Conservation (phyloP, 2,797 vertebrate species). For the Schizopygopsis malacanthus region DNA sequence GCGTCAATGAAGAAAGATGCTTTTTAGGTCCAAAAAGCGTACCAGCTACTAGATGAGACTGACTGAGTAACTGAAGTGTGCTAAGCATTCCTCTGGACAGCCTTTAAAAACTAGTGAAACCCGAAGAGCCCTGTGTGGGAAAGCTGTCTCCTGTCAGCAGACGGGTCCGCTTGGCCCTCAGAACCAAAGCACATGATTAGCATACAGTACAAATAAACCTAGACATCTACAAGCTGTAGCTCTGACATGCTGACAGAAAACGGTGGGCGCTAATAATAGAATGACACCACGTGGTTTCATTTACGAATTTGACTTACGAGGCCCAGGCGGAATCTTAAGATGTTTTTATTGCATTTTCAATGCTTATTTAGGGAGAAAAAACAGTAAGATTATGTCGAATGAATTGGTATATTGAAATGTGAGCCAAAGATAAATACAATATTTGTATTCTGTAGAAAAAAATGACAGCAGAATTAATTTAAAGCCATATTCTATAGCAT, state of each 20-base stretch:
- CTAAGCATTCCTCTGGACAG: conserved; percentile 49
- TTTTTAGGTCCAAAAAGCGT: neutral
- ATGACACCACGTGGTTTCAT: conserved; percentile 16
- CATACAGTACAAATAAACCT: conserved; percentile 18
- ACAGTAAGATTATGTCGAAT: neutral
- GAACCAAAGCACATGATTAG: conserved; percentile 27
- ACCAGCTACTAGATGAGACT: neutral
- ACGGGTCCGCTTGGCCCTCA: conserved; percentile 42
- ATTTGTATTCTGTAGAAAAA: neutral
- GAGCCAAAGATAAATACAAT: neutral
- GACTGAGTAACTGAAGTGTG: conserved; percentile 32
- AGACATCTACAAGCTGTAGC: neutral
- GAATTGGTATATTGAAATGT: neutral
- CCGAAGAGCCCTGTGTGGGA: conserved; percentile 42
- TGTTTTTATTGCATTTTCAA: neutral
- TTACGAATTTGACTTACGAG: conserved; percentile 15
- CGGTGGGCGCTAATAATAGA: conserved; percentile 8
- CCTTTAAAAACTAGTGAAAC: conserved; percentile 54
- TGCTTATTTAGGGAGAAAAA: neutral
- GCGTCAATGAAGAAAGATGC: neutral
- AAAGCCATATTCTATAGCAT: neutral
- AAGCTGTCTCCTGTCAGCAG: conserved; percentile 40
- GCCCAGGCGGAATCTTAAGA: neutral
- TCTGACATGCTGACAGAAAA: neutral
- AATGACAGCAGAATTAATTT: neutral